Evolutionary conservation across 23 tunicate genomes (phyloP).

Genomic region (Trididemnum clinides): DNA sequence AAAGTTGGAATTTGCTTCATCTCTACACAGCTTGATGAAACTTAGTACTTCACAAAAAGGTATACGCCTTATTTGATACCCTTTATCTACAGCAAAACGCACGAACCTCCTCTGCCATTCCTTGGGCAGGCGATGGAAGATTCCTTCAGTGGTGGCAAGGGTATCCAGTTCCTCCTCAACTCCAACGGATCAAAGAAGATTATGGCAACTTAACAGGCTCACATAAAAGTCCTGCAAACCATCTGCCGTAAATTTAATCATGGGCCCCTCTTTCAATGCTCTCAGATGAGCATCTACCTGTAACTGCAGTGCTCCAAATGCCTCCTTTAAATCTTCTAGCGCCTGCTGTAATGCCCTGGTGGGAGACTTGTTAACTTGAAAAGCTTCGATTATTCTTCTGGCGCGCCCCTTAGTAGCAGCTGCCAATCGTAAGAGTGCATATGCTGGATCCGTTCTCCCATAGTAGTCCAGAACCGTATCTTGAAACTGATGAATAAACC

Average conservation of each 20-base stretch:
- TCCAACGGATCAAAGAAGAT: neutral
- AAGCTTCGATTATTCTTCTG: neutral
- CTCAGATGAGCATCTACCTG: constrained; percentile 1
- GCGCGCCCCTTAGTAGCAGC: neutral
- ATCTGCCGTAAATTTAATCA: neutral
- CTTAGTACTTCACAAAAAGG: too few species aligned
- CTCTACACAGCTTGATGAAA: too few species aligned
- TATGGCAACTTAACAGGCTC: neutral
- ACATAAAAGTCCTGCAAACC: neutral
- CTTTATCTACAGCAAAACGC: too few species aligned
- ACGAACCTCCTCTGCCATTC: too few species aligned
- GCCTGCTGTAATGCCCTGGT: neutral
- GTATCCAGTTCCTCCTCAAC: constrained; percentile 16
- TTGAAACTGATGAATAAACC: neutral
- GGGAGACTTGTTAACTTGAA: neutral
- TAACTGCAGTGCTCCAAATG: neutral
- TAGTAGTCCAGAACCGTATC: too few species aligned
- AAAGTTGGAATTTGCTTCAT: too few species aligned
- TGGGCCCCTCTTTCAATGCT: neutral
- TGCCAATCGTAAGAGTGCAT: neutral
- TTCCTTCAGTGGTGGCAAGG: too few species aligned
- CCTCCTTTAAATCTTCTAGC: constrained; percentile 4
- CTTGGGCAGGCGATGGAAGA: too few species aligned
- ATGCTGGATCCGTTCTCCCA: neutral
- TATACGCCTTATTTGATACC: too few species aligned